Evolutionary conservation across 2,888 invertebrate genomes (phyloP).

Genomic region (Himalopsyche tibetana): DNA sequence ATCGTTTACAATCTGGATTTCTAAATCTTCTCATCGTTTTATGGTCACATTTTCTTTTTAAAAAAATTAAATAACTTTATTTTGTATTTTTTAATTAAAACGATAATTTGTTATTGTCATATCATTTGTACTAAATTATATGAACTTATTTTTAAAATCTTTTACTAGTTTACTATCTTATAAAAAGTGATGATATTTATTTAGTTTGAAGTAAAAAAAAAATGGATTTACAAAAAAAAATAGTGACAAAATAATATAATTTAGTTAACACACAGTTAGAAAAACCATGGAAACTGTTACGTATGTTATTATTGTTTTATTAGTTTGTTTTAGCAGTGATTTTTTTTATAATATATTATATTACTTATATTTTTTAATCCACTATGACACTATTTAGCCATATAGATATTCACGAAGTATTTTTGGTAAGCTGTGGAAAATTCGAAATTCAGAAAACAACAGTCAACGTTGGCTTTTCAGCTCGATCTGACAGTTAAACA

Average conservation of each 20-base stretch:
- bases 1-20: background rate
- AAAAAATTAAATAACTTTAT: no score
- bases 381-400: background rate
- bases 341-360: background rate
- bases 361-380: background rate
- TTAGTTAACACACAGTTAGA: background rate
- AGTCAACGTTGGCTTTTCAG: background rate
- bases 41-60: no score
- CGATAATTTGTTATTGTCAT: no score
- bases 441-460: background rate
- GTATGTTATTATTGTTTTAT: background rate
- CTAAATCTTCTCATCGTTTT: background rate
- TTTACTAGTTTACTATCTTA: no score
- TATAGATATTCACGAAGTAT: background rate
- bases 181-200: background rate
- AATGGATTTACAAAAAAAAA: background rate
- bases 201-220: background rate
- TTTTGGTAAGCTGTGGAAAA: background rate
- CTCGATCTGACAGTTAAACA: constrained; percentile 17
- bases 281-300: background rate
- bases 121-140: background rate
- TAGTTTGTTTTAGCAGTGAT: background rate
- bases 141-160: no score
- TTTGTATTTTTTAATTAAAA: no score
- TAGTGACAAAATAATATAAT: background rate